phyloP scores from a whole-genome alignment of 2,797 vertebrate species.

The Microcaecilia unicolor region DNA sequence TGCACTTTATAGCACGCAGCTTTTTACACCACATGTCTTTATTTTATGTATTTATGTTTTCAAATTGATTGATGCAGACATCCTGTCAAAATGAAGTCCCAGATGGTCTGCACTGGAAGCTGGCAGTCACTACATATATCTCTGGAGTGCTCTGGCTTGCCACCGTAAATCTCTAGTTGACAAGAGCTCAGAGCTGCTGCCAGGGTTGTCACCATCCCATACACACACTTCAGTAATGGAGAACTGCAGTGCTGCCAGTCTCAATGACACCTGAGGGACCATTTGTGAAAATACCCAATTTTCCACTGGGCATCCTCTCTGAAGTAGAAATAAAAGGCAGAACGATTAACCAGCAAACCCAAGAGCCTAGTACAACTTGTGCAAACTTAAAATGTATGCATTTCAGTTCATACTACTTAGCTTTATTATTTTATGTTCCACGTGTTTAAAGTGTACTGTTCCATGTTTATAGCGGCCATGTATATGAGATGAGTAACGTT shows the following conservation, averaged over 20 bases:
- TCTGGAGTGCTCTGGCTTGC: constrained; percentile 16
- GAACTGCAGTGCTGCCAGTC: constrained; percentile 24
- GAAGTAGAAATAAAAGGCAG: constrained; percentile 41
- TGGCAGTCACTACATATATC: constrained; percentile 11
- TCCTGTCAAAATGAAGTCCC: constrained; percentile 26
- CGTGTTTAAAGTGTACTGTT: constrained; percentile 35
- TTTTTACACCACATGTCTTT: constrained; percentile 3
- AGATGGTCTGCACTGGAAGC: constrained; percentile 17
- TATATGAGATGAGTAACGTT: constrained; percentile 40
- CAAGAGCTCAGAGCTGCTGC: constrained; percentile 6
- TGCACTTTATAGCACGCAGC: constrained; percentile 4
- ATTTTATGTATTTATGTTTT: no score
- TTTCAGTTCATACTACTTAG: constrained; percentile 29
- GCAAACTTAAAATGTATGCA: constrained; percentile 31
- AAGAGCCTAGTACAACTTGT: constrained; percentile 32
- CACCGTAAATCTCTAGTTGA: constrained; percentile 23
- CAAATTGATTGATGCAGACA: constrained; percentile 33
- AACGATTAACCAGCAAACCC: constrained; percentile 41
- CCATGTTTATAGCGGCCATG: constrained; percentile 41
- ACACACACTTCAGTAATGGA: constrained; percentile 8
- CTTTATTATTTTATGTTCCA: constrained; percentile 26
- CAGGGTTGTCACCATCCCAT: constrained; percentile 16
- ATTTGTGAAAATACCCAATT: constrained; percentile 20
- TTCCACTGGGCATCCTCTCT: constrained; percentile 13
- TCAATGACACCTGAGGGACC: constrained; percentile 31